phyloP scores from a whole-genome alignment of 1,140 invertebrate species.

The Psilanteris sp. region DNA sequence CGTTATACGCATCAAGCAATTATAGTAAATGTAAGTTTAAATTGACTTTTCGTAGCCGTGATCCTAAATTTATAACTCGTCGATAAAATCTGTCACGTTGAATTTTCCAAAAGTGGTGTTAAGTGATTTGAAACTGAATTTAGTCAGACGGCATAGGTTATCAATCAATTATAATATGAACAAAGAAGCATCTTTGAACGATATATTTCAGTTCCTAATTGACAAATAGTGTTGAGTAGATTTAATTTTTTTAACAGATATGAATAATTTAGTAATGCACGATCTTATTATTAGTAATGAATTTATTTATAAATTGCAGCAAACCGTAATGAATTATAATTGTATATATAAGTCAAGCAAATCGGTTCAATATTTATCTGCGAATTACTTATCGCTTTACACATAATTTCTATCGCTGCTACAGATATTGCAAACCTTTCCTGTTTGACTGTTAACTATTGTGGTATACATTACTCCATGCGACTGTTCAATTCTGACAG shows the following conservation, averaged over 20 bases:
- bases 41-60: constrained; percentile 9
- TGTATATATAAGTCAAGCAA: too few species aligned
- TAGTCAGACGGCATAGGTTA: neutral
- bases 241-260: too few species aligned
- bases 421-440: constrained; percentile 28
- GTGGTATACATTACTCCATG: constrained; percentile 41
- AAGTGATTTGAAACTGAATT: constrained; percentile 16
- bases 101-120: constrained; percentile 1
- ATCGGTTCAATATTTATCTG: constrained; percentile 18
- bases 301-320: neutral
- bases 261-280: too few species aligned
- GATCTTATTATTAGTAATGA: too few species aligned
- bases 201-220: too few species aligned
- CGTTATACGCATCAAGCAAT: constrained; percentile 1
- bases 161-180: neutral
- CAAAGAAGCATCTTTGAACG: too few species aligned
- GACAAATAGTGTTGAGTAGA: too few species aligned
- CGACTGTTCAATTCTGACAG: constrained; percentile 31
- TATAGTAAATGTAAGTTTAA: constrained; percentile 19
- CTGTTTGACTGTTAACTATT: constrained; percentile 37
- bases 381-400: constrained; percentile 27
- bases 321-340: too few species aligned
- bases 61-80: neutral
- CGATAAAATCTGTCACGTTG: neutral
- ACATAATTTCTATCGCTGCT: constrained; percentile 23